Conservation (phyloP, 92 coral and sea anemone genomes). For the Palythoa grandiflora region DNA sequence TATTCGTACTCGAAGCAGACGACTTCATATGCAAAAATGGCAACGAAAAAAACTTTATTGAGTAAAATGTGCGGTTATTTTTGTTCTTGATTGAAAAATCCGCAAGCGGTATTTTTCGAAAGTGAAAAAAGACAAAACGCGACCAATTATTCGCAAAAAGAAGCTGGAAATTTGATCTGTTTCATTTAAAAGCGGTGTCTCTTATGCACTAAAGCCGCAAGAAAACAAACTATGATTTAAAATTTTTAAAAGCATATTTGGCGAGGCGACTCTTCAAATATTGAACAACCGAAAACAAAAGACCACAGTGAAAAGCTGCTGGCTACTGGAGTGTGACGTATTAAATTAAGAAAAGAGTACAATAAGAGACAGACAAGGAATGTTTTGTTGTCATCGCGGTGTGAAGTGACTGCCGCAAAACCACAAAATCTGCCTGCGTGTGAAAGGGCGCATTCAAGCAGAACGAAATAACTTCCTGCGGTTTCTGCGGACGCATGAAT, state of each 20-base stretch:
- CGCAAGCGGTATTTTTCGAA: neutral
- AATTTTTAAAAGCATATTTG: slow-evolving; percentile 89
- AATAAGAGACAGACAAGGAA: slow-evolving; percentile 68
- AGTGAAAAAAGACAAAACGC: neutral
- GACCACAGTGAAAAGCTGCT: slow-evolving; percentile 78
- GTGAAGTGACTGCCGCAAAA: slow-evolving; percentile 84
- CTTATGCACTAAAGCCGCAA: slow-evolving; percentile 75
- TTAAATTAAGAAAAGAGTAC: slow-evolving; percentile 69
- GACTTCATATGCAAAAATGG: neutral
- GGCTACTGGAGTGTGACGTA: slow-evolving; percentile 74
- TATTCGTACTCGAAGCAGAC: neutral
- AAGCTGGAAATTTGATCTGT: slow-evolving; percentile 37
- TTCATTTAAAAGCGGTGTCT: slow-evolving; percentile 59
- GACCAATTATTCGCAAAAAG: neutral
- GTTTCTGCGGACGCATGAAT: slow-evolving; percentile 74
- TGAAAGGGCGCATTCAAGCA: slow-evolving; percentile 91
- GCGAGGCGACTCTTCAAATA: slow-evolving; percentile 84
- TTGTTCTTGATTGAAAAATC: neutral
- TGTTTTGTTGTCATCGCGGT: slow-evolving; percentile 81
- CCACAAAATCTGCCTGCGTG: slow-evolving; percentile 83
- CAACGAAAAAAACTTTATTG: neutral
- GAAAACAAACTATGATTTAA: slow-evolving; percentile 78
- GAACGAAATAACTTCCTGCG: slow-evolving; percentile 75
- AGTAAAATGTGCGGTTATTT: neutral
- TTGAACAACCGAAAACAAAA: slow-evolving; percentile 73